Evolutionary conservation across 2,888 invertebrate species (phyloP).

Genomic region (Lepetodrilus schrolli): DNA sequence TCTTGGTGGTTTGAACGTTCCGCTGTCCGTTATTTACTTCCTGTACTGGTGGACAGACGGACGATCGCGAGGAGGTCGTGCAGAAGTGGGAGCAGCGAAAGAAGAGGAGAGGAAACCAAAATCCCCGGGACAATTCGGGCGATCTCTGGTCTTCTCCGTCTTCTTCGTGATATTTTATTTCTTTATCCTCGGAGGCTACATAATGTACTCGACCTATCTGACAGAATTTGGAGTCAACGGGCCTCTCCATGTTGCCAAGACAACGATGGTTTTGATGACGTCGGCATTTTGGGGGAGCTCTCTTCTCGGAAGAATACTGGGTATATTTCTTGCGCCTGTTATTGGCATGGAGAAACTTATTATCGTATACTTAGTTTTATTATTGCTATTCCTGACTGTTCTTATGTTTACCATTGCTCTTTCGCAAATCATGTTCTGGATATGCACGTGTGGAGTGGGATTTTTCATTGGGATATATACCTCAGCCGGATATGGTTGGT

Average conservation of each 20-base stretch:
- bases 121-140: too few species aligned
- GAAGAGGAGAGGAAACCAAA: not conserved
- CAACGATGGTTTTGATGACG: not conserved
- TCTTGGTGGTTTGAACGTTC: not conserved
- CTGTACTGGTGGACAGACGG: not conserved
- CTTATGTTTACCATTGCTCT: not conserved
- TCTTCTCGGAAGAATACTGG: not conserved
- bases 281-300: not conserved
- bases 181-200: not conserved
- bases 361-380: not conserved
- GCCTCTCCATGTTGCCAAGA: not conserved
- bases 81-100: not conserved
- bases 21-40: not conserved
- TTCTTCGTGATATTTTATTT: constrained; percentile 12
- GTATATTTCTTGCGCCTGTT: not conserved
- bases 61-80: too few species aligned
- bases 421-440: not conserved
- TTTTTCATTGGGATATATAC: not conserved
- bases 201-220: not conserved
- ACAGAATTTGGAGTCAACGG: constrained; percentile 4
- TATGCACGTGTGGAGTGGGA: not conserved
- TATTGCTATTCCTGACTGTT: not conserved
- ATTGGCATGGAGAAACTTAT: constrained; percentile 1
- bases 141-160: too few species aligned
- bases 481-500: not conserved